phyloP scores from a whole-genome alignment of 2,797 vertebrate species.

The Pantherophis alleghaniensis region DNA sequence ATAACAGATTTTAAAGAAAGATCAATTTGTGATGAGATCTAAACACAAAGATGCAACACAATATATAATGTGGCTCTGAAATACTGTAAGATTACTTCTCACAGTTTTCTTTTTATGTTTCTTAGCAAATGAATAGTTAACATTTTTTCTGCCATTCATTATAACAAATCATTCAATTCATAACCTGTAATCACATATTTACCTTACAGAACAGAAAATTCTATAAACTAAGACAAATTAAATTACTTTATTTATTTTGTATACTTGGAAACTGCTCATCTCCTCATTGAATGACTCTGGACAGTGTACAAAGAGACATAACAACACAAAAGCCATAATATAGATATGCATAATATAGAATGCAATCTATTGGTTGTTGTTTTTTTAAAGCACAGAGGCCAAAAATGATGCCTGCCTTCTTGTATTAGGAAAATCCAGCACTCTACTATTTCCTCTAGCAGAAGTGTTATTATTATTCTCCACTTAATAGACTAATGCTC shows the following conservation, averaged over 20 bases:
- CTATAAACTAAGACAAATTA: background rate
- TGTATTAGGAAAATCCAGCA: slow-evolving; percentile 8
- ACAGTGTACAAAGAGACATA: background rate
- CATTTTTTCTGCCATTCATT: background rate
- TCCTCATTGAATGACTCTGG: background rate
- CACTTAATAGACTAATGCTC: background rate
- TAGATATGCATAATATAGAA: background rate
- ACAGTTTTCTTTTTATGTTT: background rate
- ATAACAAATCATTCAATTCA: background rate
- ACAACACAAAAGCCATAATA: background rate
- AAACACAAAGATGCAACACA: background rate
- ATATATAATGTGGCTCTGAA: background rate
- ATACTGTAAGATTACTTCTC: background rate
- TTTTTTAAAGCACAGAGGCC: background rate
- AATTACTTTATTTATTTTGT: background rate
- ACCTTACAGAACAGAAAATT: background rate
- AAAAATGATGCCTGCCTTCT: background rate
- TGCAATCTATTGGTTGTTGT: background rate
- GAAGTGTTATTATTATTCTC: slow-evolving; percentile 23
- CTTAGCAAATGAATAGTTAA: slow-evolving; percentile 4
- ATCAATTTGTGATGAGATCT: background rate
- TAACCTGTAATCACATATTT: background rate
- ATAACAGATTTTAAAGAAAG: background rate
- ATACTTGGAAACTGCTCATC: background rate
- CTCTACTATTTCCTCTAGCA: background rate